Conservation (phyloP, 2,797 vertebrate genomes). For the Acipenser transmontanus region DNA sequence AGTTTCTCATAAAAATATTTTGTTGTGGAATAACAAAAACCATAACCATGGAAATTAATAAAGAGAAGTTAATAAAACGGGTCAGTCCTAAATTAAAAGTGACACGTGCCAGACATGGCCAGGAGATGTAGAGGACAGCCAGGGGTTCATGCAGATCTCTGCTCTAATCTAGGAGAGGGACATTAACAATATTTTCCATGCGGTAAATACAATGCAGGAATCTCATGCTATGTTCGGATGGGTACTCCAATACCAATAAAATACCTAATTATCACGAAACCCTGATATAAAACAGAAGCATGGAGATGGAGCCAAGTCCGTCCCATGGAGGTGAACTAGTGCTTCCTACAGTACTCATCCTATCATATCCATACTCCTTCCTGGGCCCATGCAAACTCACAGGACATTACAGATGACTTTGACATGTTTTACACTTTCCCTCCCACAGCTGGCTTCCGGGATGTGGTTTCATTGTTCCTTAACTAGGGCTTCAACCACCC, state of each 20-base stretch:
- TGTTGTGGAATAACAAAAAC: slow-evolving; percentile 53
- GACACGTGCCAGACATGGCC: slow-evolving; percentile 43
- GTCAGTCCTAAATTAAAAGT: slow-evolving; percentile 42
- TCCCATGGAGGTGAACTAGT: slow-evolving; percentile 6
- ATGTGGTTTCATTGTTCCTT: too few species aligned
- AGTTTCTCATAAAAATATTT: slow-evolving; percentile 41
- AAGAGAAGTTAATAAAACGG: slow-evolving; percentile 28
- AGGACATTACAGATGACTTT: not conserved
- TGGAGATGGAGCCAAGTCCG: slow-evolving; percentile 8
- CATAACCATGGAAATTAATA: slow-evolving; percentile 48
- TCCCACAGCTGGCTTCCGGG: too few species aligned
- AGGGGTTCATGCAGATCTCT: slow-evolving; percentile 35
- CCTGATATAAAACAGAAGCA: slow-evolving; percentile 45
- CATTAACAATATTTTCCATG: slow-evolving; percentile 57
- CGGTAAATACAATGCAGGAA: slow-evolving; percentile 34
- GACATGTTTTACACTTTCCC: too few species aligned
- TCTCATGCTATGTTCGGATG: slow-evolving; percentile 31
- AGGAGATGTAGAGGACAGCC: slow-evolving; percentile 20
- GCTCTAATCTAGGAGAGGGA: slow-evolving; percentile 17
- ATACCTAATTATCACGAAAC: slow-evolving; percentile 41
- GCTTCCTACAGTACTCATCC: not conserved
- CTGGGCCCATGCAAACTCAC: not conserved
- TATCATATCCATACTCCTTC: not conserved
- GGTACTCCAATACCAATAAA: slow-evolving; percentile 44
- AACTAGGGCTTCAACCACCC: too few species aligned